Percentiles rank a stretch among this genome's conserved stretches.
Evolutionary conservation across 2,888 invertebrate species (phyloP).

Genomic region (Phalera bucephala): DNA sequence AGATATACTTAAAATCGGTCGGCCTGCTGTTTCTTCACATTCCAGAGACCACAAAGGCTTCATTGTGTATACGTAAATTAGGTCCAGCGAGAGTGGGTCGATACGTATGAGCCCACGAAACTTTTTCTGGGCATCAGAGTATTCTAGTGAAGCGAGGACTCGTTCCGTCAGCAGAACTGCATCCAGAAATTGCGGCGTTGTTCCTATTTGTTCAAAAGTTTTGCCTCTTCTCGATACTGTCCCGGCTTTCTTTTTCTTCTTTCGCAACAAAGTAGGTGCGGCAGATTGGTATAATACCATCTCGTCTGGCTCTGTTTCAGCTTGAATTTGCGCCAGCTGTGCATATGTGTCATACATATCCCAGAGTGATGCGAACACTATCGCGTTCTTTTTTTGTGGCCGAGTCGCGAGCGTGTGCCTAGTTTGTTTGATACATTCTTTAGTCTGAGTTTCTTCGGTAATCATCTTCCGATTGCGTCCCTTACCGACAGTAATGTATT

Average conservation of each 20-base stretch:
- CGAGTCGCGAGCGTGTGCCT: slow-evolving; percentile 84
- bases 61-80: slow-evolving; percentile 86
- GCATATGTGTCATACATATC: slow-evolving; percentile 90
- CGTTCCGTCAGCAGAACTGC: slow-evolving; percentile 87
- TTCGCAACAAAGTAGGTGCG: slow-evolving; percentile 52
- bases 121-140: slow-evolving; percentile 85
- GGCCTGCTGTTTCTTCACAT: slow-evolving; percentile 71
- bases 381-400: slow-evolving; percentile 79
- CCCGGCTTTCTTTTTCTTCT: slow-evolving; percentile 40
- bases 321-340: slow-evolving; percentile 52
- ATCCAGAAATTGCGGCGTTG: slow-evolving; percentile 77
- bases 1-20: slow-evolving; percentile 84
- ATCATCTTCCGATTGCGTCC: slow-evolving; percentile 86
- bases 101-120: slow-evolving; percentile 86
- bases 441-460: slow-evolving; percentile 88
- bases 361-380: slow-evolving; percentile 88
- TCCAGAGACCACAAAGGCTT: slow-evolving; percentile 87
- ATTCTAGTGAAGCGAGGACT: slow-evolving; percentile 87
- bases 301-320: slow-evolving; percentile 63
- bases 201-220: slow-evolving; percentile 52
- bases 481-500: slow-evolving; percentile 85
- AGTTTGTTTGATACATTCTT: slow-evolving; percentile 83
- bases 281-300: slow-evolving; percentile 74
- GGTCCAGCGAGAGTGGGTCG: slow-evolving; percentile 84
- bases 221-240: slow-evolving; percentile 30